These are phyloP conservation scores for Limenitis camilla DNA, from an alignment of 2,888 invertebrate genomes.

Conservation along the genomic window DNA sequence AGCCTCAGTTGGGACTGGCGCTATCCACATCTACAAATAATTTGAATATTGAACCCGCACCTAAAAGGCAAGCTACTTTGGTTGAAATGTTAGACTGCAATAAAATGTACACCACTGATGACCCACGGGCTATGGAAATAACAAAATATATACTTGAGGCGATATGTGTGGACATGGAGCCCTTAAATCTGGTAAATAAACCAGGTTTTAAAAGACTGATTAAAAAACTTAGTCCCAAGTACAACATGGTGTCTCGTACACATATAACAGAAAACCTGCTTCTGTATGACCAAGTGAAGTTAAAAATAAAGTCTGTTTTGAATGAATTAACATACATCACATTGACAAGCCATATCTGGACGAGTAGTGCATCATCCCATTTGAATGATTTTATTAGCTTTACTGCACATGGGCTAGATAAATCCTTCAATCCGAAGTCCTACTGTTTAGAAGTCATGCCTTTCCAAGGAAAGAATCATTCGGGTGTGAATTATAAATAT, in stretches of 20 bases:
- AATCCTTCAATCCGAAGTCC: slow-evolving; percentile 21
- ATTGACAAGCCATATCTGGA: slow-evolving; percentile 25
- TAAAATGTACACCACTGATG: slow-evolving; percentile 27
- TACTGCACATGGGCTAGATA: slow-evolving; percentile 23
- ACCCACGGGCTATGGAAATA: slow-evolving; percentile 25
- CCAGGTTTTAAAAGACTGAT: slow-evolving; percentile 20
- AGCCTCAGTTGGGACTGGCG: too few species aligned
- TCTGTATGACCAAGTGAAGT: slow-evolving; percentile 21
- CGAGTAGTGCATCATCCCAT: slow-evolving; percentile 24
- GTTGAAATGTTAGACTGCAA: slow-evolving; percentile 18
- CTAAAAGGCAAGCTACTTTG: slow-evolving; percentile 25
- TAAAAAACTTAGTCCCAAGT: slow-evolving; percentile 10
- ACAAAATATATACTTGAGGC: slow-evolving; percentile 27
- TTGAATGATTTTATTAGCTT: slow-evolving; percentile 18
- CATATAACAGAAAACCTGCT: slow-evolving; percentile 20
- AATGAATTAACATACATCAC: slow-evolving; percentile 17
- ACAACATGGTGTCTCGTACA: slow-evolving; percentile 23
- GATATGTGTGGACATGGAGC: slow-evolving; percentile 20
- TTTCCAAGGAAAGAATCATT: slow-evolving; percentile 26
- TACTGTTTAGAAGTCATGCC: slow-evolving; percentile 26
- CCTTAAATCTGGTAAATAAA: slow-evolving; percentile 27
- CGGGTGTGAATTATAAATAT: slow-evolving; percentile 23
- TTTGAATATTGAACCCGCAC: slow-evolving; percentile 10
- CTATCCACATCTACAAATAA: slow-evolving; percentile 13
- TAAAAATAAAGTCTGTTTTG: slow-evolving; percentile 21